Evolutionary conservation across 2,113 vertebrate species (phyloP), one percentile per base, ranked within the genome.

Genomic region (Bufo gargarizans): DNA sequence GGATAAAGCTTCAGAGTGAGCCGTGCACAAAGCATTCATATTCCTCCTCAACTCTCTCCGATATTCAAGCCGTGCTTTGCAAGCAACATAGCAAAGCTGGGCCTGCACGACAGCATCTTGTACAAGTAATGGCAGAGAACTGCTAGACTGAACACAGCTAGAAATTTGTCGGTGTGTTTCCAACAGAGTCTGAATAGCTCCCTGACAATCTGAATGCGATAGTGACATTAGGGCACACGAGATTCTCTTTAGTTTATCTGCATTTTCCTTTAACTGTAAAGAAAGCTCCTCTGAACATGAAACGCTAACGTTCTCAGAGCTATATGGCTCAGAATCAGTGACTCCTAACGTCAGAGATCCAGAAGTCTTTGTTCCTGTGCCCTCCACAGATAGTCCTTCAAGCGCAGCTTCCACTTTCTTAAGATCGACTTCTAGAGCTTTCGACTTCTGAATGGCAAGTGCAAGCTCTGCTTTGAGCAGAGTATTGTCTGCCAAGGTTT

Each of bases 31-130:
- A 0, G 67, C 82, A 0, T 94, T 95, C 93, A 95, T 94, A 90
- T 92, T 93, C 74, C 93, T 94, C 89, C 95, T 92, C 3, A 96
- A 94, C 50, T 96, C 96, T 90, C 94, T 96, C 22, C 97, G 94
- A 0, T 96, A 96, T 85, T 95, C 93, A 45, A 95, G 93, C 4
- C 93, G 94, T 67, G 98, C 93, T 90, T 93, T 96, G 92, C 97
- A 99, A 6, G 97, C 95, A 0, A 97, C 93, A 0, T 98, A 99
- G 11, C 96, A 97, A 63, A 99, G 95, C 89, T 99, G 98, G 80
- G 97, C 96, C 92, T 99, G 98, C 82, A 96, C 93, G 0, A 99
- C 94, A 0, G 97, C 97, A 53, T 98, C 97, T 0, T 96, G 96
- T 91, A 99, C 96, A 65, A 97, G 93, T 71, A 97, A 82, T 1